Base-by-base conservation (phyloP, 30 jellyfish, hydroid and myxozoan species). In the Cassiopea xamachana region DNA sequence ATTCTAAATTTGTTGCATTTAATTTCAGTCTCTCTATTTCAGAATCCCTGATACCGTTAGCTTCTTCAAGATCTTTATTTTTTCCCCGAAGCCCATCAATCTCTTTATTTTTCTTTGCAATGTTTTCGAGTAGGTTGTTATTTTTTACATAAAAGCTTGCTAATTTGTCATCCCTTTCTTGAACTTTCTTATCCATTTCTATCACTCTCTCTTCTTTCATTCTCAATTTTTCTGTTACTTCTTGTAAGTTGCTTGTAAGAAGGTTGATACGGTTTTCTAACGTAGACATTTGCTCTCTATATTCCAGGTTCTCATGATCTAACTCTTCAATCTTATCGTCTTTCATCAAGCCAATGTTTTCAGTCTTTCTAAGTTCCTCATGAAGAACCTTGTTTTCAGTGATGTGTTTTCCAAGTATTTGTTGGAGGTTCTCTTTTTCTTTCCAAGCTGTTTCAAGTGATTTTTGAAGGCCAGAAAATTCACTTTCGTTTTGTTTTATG, bases 391-490 rank as follows among this genome's bases (percentile, higher is more conserved):
- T 71, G 12, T 48, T 50, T 62, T 82, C 90, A 2, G 46, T 19
- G 8, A 16, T 60, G 27, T 60, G 69, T 18, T 61, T 58, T 2
- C 39, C 75, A 1, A 87, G 77, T 62, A 48, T 58, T 71, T 50
- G 59, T 45, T 60, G 51, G 44, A 69, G 3, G 10, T 43, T 75
- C 9, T 77, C 94, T 44, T 76, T 76, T 39, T 87, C 85, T 76
- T 78, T 18, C 94, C 94, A 87, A 10, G 87, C 77, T 1, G 46
- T 77, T 19, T 87, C 94, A 77, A 87, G 61, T 43, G 87, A 73
- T 48, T 77, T 87, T 51, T 87, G 94, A 1, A 87, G 50, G 50
- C 84, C 89, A 43, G 27, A 13, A 48, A 87, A 76, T n/a, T 87
- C 94, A 13, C 77, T 75, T 46, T 75, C 18, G 0, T 69, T 75